Evolutionary conservation across 2,888 invertebrate species (phyloP).

Genomic region (Acronicta alni): DNA sequence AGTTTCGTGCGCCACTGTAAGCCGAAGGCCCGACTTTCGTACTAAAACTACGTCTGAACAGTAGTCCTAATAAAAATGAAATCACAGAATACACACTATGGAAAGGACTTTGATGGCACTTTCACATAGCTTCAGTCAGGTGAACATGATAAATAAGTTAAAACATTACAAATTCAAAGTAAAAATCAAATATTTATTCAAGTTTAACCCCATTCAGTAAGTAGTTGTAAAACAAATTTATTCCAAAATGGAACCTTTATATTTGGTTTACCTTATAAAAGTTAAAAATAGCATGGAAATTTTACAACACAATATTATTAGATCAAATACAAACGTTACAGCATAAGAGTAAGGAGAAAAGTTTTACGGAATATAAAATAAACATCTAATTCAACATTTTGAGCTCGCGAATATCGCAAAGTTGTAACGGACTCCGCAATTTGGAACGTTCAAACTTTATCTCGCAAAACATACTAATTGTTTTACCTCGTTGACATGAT

Average conservation of each 20-base stretch:
- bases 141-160: constrained; percentile 4
- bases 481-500: constrained; percentile 56
- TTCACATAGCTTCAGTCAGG: neutral
- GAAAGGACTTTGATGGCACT: constrained; percentile 1
- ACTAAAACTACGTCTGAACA: constrained; percentile 41
- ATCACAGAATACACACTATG: constrained; percentile 14
- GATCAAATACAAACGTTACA: constrained; percentile 30
- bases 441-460: constrained; percentile 48
- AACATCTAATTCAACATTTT: constrained; percentile 55
- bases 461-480: constrained; percentile 55
- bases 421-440: constrained; percentile 52
- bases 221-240: constrained; percentile 15
- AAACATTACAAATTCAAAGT: no score
- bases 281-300: constrained; percentile 45
- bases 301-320: constrained; percentile 23
- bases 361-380: constrained; percentile 51
- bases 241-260: constrained; percentile 5
- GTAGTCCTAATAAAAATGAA: constrained; percentile 35
- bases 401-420: constrained; percentile 43
- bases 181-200: constrained; percentile 7
- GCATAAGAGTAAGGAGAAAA: constrained; percentile 32
- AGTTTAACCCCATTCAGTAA: constrained; percentile 10
- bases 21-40: constrained; percentile 61
- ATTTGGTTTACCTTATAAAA: constrained; percentile 27
- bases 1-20: constrained; percentile 64